Evolutionary conservation across 2,888 invertebrate genomes (phyloP).

Genomic region (Halictus ligatus): DNA sequence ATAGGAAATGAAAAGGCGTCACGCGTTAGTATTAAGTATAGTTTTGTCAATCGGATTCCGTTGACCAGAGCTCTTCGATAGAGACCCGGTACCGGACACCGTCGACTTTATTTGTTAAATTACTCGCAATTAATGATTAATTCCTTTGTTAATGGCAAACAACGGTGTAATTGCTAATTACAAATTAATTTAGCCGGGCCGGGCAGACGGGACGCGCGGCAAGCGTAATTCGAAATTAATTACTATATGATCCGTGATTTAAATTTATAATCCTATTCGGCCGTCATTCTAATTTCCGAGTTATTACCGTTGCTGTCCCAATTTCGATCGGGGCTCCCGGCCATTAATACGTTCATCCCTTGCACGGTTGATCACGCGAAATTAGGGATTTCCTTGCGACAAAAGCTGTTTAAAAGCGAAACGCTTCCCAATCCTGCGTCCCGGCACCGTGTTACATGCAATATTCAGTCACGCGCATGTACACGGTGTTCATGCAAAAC

Average conservation of each 20-base stretch:
- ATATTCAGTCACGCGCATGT: constrained; percentile 1
- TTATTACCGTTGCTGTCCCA: constrained; percentile 58
- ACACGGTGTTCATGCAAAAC: background rate
- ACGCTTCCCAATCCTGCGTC: background rate
- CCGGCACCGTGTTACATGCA: background rate
- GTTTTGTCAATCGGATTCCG: constrained; percentile 1
- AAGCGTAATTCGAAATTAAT: constrained; percentile 68
- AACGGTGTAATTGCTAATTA: constrained; percentile 64
- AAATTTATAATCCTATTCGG: constrained; percentile 69
- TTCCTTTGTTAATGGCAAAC: constrained; percentile 65
- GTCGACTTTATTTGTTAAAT: constrained; percentile 56
- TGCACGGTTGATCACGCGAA: constrained; percentile 23
- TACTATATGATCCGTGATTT: constrained; percentile 71
- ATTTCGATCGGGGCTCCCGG: constrained; percentile 51
- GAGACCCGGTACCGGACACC: constrained; percentile 1
- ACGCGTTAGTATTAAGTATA: background rate
- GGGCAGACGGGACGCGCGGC: constrained; percentile 24
- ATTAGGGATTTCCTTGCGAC: constrained; percentile 43
- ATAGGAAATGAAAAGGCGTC: background rate
- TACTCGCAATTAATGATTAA: constrained; percentile 64
- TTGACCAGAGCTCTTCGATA: background rate
- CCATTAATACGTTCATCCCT: constrained; percentile 55
- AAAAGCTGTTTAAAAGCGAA: constrained; percentile 28
- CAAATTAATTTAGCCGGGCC: constrained; percentile 67
- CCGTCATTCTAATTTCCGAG: constrained; percentile 63